Evolutionary conservation across 2,888 invertebrate genomes (phyloP).

Genomic region (Ophion obscuratus): DNA sequence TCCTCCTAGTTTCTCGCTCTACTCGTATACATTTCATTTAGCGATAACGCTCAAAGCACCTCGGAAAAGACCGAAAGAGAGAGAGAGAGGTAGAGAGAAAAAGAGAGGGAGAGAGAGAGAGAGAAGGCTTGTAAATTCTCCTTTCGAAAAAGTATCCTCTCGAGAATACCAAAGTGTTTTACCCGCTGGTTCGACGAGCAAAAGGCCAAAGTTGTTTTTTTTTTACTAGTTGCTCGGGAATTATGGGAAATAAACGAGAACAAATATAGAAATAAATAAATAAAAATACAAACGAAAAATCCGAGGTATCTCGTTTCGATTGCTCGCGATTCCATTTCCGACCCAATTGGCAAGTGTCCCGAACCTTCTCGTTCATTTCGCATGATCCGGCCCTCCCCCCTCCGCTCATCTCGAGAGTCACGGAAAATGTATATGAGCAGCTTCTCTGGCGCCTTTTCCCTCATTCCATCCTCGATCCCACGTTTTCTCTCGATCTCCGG

Average conservation of each 20-base stretch:
- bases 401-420: background rate
- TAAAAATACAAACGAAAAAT: slow-evolving; percentile 51
- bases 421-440: slow-evolving; percentile 42
- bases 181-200: slow-evolving; percentile 22
- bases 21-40: slow-evolving; percentile 15
- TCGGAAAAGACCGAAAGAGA: background rate
- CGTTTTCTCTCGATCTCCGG: slow-evolving; percentile 35
- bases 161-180: slow-evolving; percentile 30
- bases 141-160: slow-evolving; percentile 55
- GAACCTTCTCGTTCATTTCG: slow-evolving; percentile 56
- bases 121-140: slow-evolving; percentile 59
- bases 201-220: background rate
- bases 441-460: slow-evolving; percentile 57
- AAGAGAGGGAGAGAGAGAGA: slow-evolving; percentile 1
- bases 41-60: slow-evolving; percentile 4
- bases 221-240: background rate
- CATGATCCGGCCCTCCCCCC: slow-evolving; percentile 17
- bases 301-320: slow-evolving; percentile 49
- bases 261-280: slow-evolving; percentile 20
- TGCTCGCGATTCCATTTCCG: slow-evolving; percentile 60
- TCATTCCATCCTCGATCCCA: background rate
- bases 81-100: background rate
- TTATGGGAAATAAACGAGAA: slow-evolving; percentile 15
- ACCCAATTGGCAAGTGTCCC: slow-evolving; percentile 64
- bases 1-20: background rate